Evolutionary conservation across 2,113 vertebrate species (phyloP), one percentile per base, ranked within the genome.

Genomic region (Coregonus clupeaformis): DNA sequence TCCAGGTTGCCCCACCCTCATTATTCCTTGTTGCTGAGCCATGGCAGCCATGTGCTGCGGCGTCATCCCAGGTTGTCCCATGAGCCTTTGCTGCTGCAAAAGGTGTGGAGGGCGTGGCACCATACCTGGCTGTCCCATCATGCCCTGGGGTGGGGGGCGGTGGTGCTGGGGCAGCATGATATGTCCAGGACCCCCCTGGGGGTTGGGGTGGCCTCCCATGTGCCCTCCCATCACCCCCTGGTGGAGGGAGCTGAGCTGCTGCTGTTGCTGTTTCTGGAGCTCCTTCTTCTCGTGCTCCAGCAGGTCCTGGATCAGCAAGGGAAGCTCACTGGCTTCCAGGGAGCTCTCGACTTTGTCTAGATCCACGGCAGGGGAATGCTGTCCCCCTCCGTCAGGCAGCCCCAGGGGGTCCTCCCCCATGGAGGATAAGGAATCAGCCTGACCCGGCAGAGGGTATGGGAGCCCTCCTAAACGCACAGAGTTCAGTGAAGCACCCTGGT

Each of bases 281-380:
- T 99, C 97, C 76, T 98, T 99, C 88, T 99, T 99, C 88, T 99
- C 98, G 0, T 99, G 98, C 77, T 99, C 98, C 79, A 99, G 84
- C 5, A 99, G 93, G 84, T 99, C 98, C 84, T 99, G 97, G 3
- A 99, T 98, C 59, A 99, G 89, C 74, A 99, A 89, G 0, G 98
- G 98, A 74, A 99, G 88, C 82, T 99, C 97, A 0, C 98, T 96
- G 72, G 94, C 96, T 69, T 98, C 98, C 77, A 99, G 73, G 0
- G 97, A 97, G 75, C 97, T 98, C 85, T 99, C 97, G 82, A 98
- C 98, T 85, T 98, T 99, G 85, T 97, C 96, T 79, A 99, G 86
- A 68, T 99, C 97, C 16, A 97, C 97, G 0, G 94, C 93, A 0
- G 95, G 92, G 0, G 95, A 94, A 71, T 95, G 92, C 74, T 93